Base-by-base conservation (phyloP, 2,113 vertebrate species). In the Leucosticte australis region DNA sequence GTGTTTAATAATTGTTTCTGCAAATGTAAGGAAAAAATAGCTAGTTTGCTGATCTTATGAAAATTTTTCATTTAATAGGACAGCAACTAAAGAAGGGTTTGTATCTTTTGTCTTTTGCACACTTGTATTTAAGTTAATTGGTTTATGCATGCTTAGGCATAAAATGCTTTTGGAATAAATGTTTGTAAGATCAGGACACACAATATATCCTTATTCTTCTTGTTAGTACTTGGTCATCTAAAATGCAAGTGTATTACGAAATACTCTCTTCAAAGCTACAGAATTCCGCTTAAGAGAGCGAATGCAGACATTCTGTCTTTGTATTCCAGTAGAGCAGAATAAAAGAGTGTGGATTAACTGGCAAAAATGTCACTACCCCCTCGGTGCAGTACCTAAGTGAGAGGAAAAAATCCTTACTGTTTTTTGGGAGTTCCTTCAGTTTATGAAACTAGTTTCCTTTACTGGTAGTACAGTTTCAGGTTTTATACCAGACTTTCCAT, bases 51-150 rank as follows among this genome's bases (percentile, higher is more conserved):
- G 67, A 78, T 74, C 41, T 92, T 73, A 60, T 2, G 11, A 75
- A 95, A 88, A 95, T 74, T 26, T 91, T 94, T 26, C 15, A 76
- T 91, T 97, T 92, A 39, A 63, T 79, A 91, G 52, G 57, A 94
- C 44, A 91, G 39, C 0, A 0, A 49, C 69, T 70, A 89, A 89
- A 56, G 64, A 81, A 75, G 27, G 35, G 39, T 67, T 82, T 75
- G 12, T 76, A 24, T 70, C 52, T 63, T 77, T 67, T 59, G 44
- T 74, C 56, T 87, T 91, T 87, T 78, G 87, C 78, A 68, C 39
- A 85, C 37, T 67, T 62, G 4, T 42, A 13, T 81, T 74, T 57
- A 81, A 80, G 47, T 18, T 65, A 59, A 78, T 52, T 46, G 20
- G 1, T 78, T 83, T 91, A 69, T 82, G 28, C 41, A 49, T 49